Base-by-base conservation (phyloP, 1,140 invertebrate genomes). In the Bombus polaris region DNA sequence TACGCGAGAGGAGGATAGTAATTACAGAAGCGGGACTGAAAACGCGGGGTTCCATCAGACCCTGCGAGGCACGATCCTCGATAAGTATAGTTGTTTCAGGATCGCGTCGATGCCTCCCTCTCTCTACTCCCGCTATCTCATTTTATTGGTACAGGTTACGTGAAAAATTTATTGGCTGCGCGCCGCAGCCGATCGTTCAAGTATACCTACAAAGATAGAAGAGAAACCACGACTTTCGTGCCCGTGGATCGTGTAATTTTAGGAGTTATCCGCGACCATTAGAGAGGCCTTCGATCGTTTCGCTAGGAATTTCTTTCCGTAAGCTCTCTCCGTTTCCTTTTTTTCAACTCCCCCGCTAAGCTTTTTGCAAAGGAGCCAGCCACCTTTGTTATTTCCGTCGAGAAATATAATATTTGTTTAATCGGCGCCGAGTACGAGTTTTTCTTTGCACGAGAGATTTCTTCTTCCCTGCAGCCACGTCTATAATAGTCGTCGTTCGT, bases 71-170 rank as follows among this genome's bases (percentile, higher is more conserved):
- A 94, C 94, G 94, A 95, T 95, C 93, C 83, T 87, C 93, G 94
- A 94, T 95, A 95, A 95, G 94, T 95, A 94, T 95, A 94, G 94
- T 94, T 93, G 94, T 94, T 95, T 93, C 93, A 93, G 92, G 85
- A 93, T 94, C 92, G 91, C 91, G 91, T 93, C 92, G 91, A 93
- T 92, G 91, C 92, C 91, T 92, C 89, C 89, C 90, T 89, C 82
- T 91, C 90, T 90, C 81, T 90, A 94, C 94, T 94, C 93, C 92
- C 92, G 93, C 93, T 94, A 94, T 95, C 92, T 93, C 90, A 93
- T 93, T 94, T 95, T 94, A 95, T 94, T 94, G 92, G 93, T 93
- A 92, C 92, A 93, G 92, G 89, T 93, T 92, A 92, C 89, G 91
- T 91, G 92, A 94, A 94, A 94, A 94, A 93, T 93, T 92, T 93